Evolutionary conservation across 2,888 invertebrate genomes (phyloP).

Genomic region (Augochlorella aurata): DNA sequence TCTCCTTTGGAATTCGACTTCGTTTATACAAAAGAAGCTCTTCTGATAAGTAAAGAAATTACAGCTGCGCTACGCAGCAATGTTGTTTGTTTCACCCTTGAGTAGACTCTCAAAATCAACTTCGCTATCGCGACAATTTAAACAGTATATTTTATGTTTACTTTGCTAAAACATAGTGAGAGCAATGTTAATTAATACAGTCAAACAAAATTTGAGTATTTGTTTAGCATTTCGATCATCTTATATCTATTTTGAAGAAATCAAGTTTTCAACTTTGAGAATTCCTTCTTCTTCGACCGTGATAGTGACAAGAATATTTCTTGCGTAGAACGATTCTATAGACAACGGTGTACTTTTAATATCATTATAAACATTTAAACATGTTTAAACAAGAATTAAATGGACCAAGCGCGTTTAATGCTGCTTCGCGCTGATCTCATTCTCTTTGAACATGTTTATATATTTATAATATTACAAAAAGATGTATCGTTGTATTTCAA

Average conservation of each 20-base stretch:
- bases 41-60: constrained; percentile 22
- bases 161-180: neutral
- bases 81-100: constrained; percentile 18
- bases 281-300: neutral
- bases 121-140: neutral
- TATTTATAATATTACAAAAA: neutral
- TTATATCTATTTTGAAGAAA: neutral
- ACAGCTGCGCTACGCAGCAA: neutral
- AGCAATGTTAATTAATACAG: neutral
- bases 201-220: neutral
- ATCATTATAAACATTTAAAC: neutral
- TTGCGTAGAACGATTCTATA: neutral
- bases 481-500: neutral
- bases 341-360: neutral
- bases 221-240: neutral
- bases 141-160: neutral
- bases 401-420: neutral
- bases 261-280: neutral
- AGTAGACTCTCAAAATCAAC: neutral
- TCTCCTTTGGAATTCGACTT: constrained; percentile 21
- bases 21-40: constrained; percentile 13
- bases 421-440: neutral
- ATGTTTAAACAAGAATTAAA: neutral
- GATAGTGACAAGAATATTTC: neutral
- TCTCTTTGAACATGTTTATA: neutral